Base-by-base conservation (phyloP, 2,113 vertebrate species). In the Vimba vimba region DNA sequence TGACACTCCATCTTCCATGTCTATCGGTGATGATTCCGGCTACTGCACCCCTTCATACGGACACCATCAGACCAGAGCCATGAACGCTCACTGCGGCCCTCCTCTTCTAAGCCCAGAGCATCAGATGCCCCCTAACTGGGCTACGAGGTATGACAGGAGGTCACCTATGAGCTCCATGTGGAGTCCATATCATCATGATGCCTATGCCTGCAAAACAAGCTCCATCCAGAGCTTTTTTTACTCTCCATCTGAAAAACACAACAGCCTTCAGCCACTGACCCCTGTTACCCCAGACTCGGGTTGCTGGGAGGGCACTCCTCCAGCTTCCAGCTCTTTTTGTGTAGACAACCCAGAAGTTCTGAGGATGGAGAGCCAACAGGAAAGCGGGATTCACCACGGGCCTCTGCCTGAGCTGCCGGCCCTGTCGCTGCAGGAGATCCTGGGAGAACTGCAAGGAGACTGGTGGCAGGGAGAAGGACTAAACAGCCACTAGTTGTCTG, bases 351-450 rank as follows among this genome's bases (percentile, higher is more conserved):
- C 64, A 52, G 89, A 91, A 2, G 11, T 82, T 2, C 11, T 47
- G 8, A 19, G 11, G 15, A 85, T 89, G 4, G 76, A 88, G 21
- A 23, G 30, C 52, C 82, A 55, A 7, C 55, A 30, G 43, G 64
- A 59, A 27, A 68, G 36, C 25, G 6, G 21, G 11, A 9, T 47
- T 19, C 87, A 89, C 64, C 87, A 87, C 0, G 66, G 79, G 7
- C 88, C 91, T 1, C 86, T 94, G 80, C 94, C 94, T 0, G 92
- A 92, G 82, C 89, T 94, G 60, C 88, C 88, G 0, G 60, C 69
- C 6, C 80, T 86, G 68, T 93, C 93, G 69, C 84, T 95, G 69
- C 92, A 94, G 60, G 94, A 95, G 68, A 92, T 95, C 25, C 86
- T 95, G 80, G 89, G 86, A 4, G 94, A 92, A 85, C 82, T 95